Base-by-base conservation (phyloP, 2,888 invertebrate genomes). In the Allygus modestus region DNA sequence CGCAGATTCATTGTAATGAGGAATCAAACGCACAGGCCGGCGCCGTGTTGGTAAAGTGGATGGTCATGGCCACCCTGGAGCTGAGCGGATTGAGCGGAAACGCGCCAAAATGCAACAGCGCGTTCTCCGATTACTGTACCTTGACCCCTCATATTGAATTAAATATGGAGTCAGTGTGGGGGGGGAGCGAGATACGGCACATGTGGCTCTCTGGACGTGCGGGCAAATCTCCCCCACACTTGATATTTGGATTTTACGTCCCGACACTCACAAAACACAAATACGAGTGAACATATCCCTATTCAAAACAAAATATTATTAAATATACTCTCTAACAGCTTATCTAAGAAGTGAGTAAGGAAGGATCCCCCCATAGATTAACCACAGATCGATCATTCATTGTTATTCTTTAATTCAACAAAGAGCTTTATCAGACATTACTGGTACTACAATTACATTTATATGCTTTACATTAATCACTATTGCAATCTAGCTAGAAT, bases 61-160 rank as follows among this genome's bases (percentile, higher is more conserved):
- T 46, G 12, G 17, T 46, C 37, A 37, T 46, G 1, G 46, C 46
- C 12, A 15, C 12, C 46, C 46, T 12, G 7, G 46, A 12, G 46
- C 12, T 17, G 46, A 46, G 15, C 12, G 31, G 9, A 2, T 43
- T 51, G 28, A 26, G 51, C 28, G 77, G 51, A 28, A 51, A 77
- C 5, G 43, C 77, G 28, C 23, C 26, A 51, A 46, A 79, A 79
- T 17, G 79, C 37, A 79, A 79, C 51, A 79, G 58, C 79, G 20
- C 79, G 46, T 77, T 33, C 58, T 31, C 58, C 61, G 33, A 82
- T 65, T 51, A 65, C 61, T 82, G 61, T 41, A 43, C 82, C 69
- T 43, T 82, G 65, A 82, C 69, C 82, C 82, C 46, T 43, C 31
- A n/a, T 58, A 65, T 33, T 65, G 82, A 69, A 65, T 82, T 82